A percentile compares a stretch with the other conserved stretches of the same genome.
These are phyloP conservation scores for Synergus itoensis DNA, from an alignment of 2,888 invertebrate genomes.

Conservation along the genomic window DNA sequence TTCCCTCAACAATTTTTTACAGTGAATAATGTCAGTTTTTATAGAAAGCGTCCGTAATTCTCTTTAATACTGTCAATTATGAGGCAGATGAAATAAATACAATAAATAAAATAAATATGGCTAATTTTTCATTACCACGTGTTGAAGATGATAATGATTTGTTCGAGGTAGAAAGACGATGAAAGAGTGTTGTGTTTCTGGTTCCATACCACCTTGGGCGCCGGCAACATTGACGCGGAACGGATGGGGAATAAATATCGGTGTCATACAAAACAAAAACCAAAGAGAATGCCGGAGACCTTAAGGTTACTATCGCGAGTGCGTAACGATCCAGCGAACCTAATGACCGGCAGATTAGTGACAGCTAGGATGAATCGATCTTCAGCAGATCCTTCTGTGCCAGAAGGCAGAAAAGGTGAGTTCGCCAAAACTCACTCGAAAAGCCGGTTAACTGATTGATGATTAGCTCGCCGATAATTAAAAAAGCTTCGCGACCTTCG, in stretches of 20 bases:
- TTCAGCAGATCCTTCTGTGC: slow-evolving; percentile 45
- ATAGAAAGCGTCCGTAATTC: too few relatives aligned
- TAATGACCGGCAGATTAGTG: slow-evolving; percentile 65
- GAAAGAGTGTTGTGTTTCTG: background rate
- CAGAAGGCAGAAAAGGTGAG: slow-evolving; percentile 53
- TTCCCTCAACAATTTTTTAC: too few relatives aligned
- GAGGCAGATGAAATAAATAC: background rate
- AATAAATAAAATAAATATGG: background rate
- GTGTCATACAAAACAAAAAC: slow-evolving; percentile 48
- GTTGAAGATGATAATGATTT: slow-evolving; percentile 8
- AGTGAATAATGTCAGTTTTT: too few relatives aligned
- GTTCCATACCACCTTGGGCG: slow-evolving; percentile 21
- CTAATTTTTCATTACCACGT: slow-evolving; percentile 2
- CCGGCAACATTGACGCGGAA: slow-evolving; percentile 49
- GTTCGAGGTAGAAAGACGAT: background rate
- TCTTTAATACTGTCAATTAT: too few relatives aligned
- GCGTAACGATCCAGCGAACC: slow-evolving; percentile 63
- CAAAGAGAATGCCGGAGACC: slow-evolving; percentile 52
- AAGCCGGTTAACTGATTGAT: slow-evolving; percentile 67
- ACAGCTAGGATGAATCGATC: slow-evolving; percentile 65
- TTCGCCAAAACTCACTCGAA: slow-evolving; percentile 32
- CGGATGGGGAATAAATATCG: slow-evolving; percentile 58
- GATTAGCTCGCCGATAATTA: slow-evolving; percentile 68
- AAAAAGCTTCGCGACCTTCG: slow-evolving; percentile 58
- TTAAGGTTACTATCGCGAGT: slow-evolving; percentile 57